Evolutionary conservation across 2,113 vertebrate genomes (phyloP).

Genomic region (Pungitius pungitius): DNA sequence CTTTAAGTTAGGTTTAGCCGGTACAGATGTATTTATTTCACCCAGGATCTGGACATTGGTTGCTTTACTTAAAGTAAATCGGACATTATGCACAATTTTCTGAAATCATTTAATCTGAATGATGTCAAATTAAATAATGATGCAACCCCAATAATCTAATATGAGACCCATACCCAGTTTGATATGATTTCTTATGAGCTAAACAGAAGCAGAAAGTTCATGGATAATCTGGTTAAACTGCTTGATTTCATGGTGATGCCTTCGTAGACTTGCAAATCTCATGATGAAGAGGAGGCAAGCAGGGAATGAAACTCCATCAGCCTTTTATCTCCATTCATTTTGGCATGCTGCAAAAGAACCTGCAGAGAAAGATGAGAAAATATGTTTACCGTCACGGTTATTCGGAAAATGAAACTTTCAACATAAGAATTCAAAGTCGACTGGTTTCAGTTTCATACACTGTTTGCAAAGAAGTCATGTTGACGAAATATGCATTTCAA

Average conservation of each 20-base stretch:
- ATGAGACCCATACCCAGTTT: not conserved
- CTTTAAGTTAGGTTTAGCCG: too few relatives aligned
- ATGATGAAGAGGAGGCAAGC: constrained; percentile 77
- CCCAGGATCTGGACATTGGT: not conserved
- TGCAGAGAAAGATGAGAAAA: constrained; percentile 60
- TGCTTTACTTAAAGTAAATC: not conserved
- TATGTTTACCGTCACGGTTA: constrained; percentile 10
- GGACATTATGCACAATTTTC: not conserved
- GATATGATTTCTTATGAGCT: not conserved
- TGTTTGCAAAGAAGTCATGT: not conserved
- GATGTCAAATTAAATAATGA: constrained; percentile 10
- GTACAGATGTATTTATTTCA: constrained; percentile 51
- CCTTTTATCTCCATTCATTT: constrained; percentile 83
- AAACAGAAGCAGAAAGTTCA: not conserved
- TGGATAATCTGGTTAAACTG: not conserved
- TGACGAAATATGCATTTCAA: not conserved
- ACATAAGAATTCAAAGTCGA: not conserved
- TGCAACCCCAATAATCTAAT: constrained; percentile 13
- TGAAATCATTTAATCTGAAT: not conserved
- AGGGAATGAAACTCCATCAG: constrained; percentile 84
- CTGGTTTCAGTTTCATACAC: not conserved
- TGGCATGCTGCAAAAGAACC: constrained; percentile 88
- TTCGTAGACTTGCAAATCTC: constrained; percentile 1
- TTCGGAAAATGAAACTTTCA: not conserved
- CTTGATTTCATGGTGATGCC: constrained; percentile 17